Percentiles rank a stretch among this genome's conserved stretches.
These are phyloP conservation scores for Drosophila busckii DNA, from an alignment of 1,140 invertebrate genomes.

Conservation along the genomic window DNA sequence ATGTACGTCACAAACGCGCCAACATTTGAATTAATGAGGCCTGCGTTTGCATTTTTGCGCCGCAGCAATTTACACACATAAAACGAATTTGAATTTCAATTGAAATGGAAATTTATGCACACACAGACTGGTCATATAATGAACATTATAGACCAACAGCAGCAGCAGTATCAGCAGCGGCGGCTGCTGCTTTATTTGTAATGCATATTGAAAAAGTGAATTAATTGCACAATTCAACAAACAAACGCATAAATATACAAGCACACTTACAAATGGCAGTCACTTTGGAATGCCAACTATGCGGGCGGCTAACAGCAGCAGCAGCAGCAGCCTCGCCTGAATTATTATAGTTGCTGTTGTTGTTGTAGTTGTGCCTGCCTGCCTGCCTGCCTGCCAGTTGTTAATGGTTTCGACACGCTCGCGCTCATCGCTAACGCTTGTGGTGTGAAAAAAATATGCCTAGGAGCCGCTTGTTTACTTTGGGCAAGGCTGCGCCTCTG, in stretches of 20 bases:
- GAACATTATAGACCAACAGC: too few relatives aligned
- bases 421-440: constrained; percentile 39
- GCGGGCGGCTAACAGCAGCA: constrained; percentile 42
- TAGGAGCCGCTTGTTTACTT: constrained; percentile 36
- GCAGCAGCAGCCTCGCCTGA: constrained; percentile 46
- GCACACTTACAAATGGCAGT: constrained; percentile 28
- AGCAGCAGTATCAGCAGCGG: background rate
- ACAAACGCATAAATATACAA: constrained; percentile 39
- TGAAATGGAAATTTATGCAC: constrained; percentile 56
- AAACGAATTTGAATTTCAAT: constrained; percentile 50
- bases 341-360: constrained; percentile 14
- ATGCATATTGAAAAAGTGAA: constrained; percentile 62
- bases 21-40: constrained; percentile 45
- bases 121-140: too few relatives aligned
- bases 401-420: constrained; percentile 59
- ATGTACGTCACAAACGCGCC: constrained; percentile 36
- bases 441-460: constrained; percentile 70
- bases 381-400: constrained; percentile 34
- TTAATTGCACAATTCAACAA: constrained; percentile 76
- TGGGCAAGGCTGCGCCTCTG: constrained; percentile 30
- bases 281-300: constrained; percentile 63
- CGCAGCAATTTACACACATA: constrained; percentile 30
- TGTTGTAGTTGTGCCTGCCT: constrained; percentile 26
- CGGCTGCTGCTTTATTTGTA: constrained; percentile 29
- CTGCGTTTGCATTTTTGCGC: constrained; percentile 15